Conservation (phyloP, 2,113 vertebrate genomes). For the Psammodynastes pulverulentus region DNA sequence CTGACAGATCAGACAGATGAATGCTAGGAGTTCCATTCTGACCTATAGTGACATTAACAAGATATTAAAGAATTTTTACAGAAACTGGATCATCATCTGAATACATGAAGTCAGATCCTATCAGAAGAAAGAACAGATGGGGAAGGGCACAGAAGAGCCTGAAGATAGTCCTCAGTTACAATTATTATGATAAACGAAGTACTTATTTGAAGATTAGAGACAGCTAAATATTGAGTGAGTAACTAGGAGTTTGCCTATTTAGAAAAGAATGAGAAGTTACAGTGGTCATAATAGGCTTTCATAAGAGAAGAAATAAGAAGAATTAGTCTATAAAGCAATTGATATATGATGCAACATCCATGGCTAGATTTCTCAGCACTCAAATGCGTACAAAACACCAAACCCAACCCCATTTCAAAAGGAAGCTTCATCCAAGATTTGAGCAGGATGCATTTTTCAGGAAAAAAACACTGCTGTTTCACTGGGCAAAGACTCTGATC, state of each 20-base stretch:
- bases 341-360: neutral
- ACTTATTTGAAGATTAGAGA: neutral
- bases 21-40: neutral
- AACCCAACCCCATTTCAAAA: neutral
- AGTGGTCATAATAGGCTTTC: neutral
- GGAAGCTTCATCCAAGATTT: neutral
- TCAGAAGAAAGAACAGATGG: neutral
- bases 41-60: neutral
- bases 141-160: neutral
- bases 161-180: neutral
- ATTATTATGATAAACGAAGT: neutral
- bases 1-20: neutral
- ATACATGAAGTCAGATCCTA: neutral
- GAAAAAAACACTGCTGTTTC: neutral
- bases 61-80: neutral
- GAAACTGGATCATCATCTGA: neutral
- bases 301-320: neutral
- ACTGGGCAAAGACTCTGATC: neutral
- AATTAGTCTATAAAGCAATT: neutral
- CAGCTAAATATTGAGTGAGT: neutral
- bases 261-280: neutral
- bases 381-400: neutral
- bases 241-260: neutral
- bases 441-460: neutral
- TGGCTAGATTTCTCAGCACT: neutral